Evolutionary conservation across 2,113 vertebrate genomes (phyloP), one percentile per base, ranked within the genome.

Genomic region (Cariama cristata): DNA sequence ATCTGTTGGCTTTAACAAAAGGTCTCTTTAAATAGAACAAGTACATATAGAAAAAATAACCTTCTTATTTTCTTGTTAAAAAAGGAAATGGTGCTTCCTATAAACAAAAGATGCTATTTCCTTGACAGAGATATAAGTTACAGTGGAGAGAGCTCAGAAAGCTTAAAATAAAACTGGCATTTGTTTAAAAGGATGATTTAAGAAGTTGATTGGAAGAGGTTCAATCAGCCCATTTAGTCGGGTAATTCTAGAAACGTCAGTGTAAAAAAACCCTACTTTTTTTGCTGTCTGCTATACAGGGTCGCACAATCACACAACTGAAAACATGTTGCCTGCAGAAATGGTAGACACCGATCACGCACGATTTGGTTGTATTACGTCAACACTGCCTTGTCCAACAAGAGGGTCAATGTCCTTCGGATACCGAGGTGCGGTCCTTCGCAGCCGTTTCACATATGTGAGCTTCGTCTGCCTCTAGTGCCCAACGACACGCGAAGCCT

Each of bases 401-500:
- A 86, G 23, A 79, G 58, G 75, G 55, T 55, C 63, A 81, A 50
- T 12, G 20, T 49, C 83, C 62, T 44, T 55, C 4, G 30, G 71
- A 66, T 62, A 81, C 66, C 62, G 72, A 60, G 90, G 56, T 49
- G 75, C 49, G 47, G 66, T 58, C 73, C 55, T 75, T n/a, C 3
- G 59, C 4, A 8, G 63, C 8, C 42, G 69, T 27, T 86, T 99
- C 98, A 99, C 95, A 98, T 98, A 45, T 98, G 99, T 79, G 99
- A 99, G 93, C 98, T 98, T 21, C 99, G 98, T 20, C 99, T 98
- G 75, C 99, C 98, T 72, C 99, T 98, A 28, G 97, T 81, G 96
- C 99, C 99, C n/a, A 99, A 93, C 0, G 99, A 99, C 8, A 99
- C 97, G 0, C 98, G 98, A 90, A 99, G 99, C 58, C 99, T 97